These are phyloP conservation scores for Pampusana beccarii DNA, from an alignment of 2,113 vertebrate species.

Conservation along the genomic window DNA sequence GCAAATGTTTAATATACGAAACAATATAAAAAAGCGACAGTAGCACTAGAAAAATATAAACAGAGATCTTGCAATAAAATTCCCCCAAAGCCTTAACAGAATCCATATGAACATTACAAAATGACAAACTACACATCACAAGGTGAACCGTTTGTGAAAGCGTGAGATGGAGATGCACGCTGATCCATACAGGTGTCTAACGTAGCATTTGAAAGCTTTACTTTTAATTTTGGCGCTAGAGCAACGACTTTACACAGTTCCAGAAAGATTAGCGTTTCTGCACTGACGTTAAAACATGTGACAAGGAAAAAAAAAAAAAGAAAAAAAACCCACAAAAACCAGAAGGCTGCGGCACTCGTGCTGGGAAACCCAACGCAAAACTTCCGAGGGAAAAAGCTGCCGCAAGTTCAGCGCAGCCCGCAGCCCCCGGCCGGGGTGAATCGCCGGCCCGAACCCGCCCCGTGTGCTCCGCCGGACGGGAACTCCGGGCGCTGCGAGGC, in stretches of 20 bases:
- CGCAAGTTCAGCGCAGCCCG: background rate
- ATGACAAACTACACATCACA: background rate
- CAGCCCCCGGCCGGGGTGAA: no score
- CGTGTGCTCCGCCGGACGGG: no score
- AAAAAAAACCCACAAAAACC: background rate
- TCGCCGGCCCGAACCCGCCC: no score
- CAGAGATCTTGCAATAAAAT: no score
- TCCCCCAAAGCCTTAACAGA: background rate
- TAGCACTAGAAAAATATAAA: background rate
- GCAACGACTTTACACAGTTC: background rate
- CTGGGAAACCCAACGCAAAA: background rate
- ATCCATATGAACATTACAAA: fast-evolving
- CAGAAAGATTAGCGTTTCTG: background rate
- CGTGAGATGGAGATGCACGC: background rate
- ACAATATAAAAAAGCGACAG: background rate
- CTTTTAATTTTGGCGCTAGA: constrained; percentile 32
- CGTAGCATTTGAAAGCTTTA: background rate
- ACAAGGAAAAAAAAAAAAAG: background rate
- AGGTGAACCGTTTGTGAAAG: background rate
- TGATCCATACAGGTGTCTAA: background rate
- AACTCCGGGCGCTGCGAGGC: background rate
- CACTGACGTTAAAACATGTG: background rate
- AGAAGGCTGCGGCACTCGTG: background rate
- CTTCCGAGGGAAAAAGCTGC: constrained; percentile 7
- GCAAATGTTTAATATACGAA: background rate